Evolutionary conservation across 1,140 invertebrate species (phyloP), one percentile per base, ranked within the genome.

Genomic region (Drosophila busckii): DNA sequence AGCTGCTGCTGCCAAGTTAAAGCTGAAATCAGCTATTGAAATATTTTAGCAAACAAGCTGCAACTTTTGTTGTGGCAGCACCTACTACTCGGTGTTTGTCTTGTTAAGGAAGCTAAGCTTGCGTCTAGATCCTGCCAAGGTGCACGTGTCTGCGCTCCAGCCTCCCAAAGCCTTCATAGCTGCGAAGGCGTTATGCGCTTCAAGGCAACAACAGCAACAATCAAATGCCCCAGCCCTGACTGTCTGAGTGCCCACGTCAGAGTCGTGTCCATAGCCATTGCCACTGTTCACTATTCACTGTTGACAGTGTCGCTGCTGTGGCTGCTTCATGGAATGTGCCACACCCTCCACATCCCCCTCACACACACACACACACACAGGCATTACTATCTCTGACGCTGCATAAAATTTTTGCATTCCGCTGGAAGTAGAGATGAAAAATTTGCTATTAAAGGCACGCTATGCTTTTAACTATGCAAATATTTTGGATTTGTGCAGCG

Each of bases 351-450:
- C n/a, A 28, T 40, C 0, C 16, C n/a, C 15, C 3, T 20, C 9
- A 15, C 13, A 4, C 6, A 31, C 26, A 15, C 13, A 12, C 5
- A 5, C 16, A 7, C 1, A 17, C n/a, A 12, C n/a, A 25, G 22
- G 23, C 29, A 17, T 44, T 44, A 22, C 20, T 15, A 8, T 35
- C 5, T 29, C 50, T 54, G 40, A 12, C 31, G 28, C 16, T 44
- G 50, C 50, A 54, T 54, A 45, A 45, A 35, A 23, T 37, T 54
- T 44, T 45, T 35, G 31, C 31, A 45, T 44, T 54, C 32, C 22
- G 7, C 9, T 19, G 35, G 12, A n/a, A n/a, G n/a, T n/a, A n/a
- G n/a, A n/a, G n/a, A n/a, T n/a, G 16, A 7, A 4, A 28, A 25
- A 4, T 26, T 16, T 42, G 15, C 1, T 3, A 10, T 9, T 16